Base-by-base conservation (phyloP, 2,113 vertebrate genomes). In the Donacobius atricapilla region DNA sequence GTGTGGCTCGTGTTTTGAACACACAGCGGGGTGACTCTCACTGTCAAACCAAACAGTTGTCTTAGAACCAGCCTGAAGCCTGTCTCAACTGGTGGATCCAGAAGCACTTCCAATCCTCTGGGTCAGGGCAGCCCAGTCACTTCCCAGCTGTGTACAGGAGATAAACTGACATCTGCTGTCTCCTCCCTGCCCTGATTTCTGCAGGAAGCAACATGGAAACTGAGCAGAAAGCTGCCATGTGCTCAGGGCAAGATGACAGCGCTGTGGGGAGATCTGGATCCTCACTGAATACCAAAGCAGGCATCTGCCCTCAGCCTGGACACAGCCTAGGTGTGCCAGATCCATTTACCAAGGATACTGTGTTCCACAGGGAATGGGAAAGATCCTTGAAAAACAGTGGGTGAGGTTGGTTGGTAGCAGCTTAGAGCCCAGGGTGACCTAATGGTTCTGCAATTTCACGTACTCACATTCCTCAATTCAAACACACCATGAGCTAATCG, bases 371-470 rank as follows among this genome's bases (percentile, higher is more conserved):
- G 18, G 56, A 82, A 89, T 35, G n/a, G 57, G 31, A 44, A 78
- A 78, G 40, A 57, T 56, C 65, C 86, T 95, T 85, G 50, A 33
- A 76, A 96, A 94, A 53, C 40, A 42, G 17, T 2, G 7, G 70
- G 64, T 1, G 16, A 85, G 45, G 53, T 28, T 79, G 5, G 1
- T 78, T 87, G 86, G 44, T 40, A 86, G 63, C 75, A 77, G 72
- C n/a, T 31, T 15, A 63, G 40, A 47, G 70, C 53, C 63, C 58
- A 83, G 51, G 23, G 68, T 95, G 93, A 96, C 58, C 92, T 95
- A 95, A 96, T 92, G 51, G 83, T 86, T 63, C 85, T 97, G 94
- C 85, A 93, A 95, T 96, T 83, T 92, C 93, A 87, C 11, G 0
- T 77, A 66, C 42, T 94, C 77, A 7, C 89, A 96, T 96, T 94